Conservation (phyloP, 1,140 invertebrate species). For the Catajapyx aquilonaris region DNA sequence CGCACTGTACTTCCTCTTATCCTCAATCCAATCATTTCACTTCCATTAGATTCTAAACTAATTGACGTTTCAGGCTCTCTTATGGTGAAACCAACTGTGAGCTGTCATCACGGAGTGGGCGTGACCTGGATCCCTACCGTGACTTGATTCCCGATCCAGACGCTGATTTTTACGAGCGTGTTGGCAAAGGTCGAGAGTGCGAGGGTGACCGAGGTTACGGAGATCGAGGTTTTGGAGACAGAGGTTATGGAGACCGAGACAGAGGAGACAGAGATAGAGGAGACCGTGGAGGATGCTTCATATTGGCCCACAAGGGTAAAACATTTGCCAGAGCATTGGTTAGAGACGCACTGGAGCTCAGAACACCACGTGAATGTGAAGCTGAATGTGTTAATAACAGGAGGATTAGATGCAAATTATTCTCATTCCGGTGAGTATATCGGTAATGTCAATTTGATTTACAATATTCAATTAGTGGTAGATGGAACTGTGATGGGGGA, state of each 20-base stretch:
- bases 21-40: neutral
- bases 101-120: slow-evolving; percentile 1
- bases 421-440: slow-evolving; percentile 8
- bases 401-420: slow-evolving; percentile 6
- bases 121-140: slow-evolving; percentile 5
- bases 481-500: too few species aligned
- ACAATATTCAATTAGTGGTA: too few species aligned
- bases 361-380: slow-evolving; percentile 7
- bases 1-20: too few species aligned
- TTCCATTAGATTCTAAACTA: neutral
- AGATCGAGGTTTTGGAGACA: too few species aligned
- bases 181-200: slow-evolving; percentile 5
- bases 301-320: slow-evolving; percentile 5
- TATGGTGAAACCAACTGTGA: slow-evolving; percentile 9
- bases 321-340: slow-evolving; percentile 3
- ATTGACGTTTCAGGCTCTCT: neutral
- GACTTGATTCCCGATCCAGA: slow-evolving; percentile 7
- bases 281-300: too few species aligned
- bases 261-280: too few species aligned
- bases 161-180: slow-evolving; percentile 8
- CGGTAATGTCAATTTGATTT: neutral
- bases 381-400: slow-evolving; percentile 6
- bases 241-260: too few species aligned
- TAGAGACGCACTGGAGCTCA: slow-evolving; percentile 5
- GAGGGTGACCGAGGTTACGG: too few species aligned